Base-by-base conservation (phyloP, 2,797 vertebrate species). In the Pteropus rufus region DNA sequence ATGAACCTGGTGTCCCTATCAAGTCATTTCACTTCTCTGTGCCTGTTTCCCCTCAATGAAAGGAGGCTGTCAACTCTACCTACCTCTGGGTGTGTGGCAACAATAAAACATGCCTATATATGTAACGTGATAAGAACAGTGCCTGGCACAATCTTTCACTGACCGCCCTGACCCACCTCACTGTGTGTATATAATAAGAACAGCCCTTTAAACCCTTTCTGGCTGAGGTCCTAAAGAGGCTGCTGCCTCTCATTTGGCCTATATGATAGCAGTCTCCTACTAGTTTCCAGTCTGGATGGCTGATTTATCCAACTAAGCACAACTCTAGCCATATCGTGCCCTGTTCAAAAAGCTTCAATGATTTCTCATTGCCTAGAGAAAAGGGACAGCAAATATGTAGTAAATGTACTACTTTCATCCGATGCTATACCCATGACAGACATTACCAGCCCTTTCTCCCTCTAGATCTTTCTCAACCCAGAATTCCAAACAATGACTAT, bases 121-220 rank as follows among this genome's bases (percentile, higher is more conserved):
- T 0, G 14, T 31, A 10, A 76, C 5, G 15, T 2, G 4, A 16
- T 7, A 24, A 29, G 16, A 29, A 8, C 4, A 29, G n/a, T 7
- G 11, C 26, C 24, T 24, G 14, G 10, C 1, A 12, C 36, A 24
- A 52, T 2, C 46, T 21, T 5, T 36, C 54, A 7, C 36, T 0
- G 0, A 39, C 26, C 6, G 24, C 41, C 67, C 39, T 41, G 64
- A 39, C 23, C 26, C 15, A 9, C 6, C 39, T 62, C 10, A 1
- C 10, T 10, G 80, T 11, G 26, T 0, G 3, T 4, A 5, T 0
- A 5, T 16, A 41, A 14, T 15, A 44, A 44, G 73, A 49, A 31
- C 5, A 10, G 52, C 26, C 60, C 62, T 36, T 54, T 52, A 58
- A 70, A 39, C 15, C 15, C 54, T 76, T 81, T 86, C 39, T 9